phyloP scores from a whole-genome alignment of 53 echinoderm and acorn worm genomes.

The Pentamera pediparva region DNA sequence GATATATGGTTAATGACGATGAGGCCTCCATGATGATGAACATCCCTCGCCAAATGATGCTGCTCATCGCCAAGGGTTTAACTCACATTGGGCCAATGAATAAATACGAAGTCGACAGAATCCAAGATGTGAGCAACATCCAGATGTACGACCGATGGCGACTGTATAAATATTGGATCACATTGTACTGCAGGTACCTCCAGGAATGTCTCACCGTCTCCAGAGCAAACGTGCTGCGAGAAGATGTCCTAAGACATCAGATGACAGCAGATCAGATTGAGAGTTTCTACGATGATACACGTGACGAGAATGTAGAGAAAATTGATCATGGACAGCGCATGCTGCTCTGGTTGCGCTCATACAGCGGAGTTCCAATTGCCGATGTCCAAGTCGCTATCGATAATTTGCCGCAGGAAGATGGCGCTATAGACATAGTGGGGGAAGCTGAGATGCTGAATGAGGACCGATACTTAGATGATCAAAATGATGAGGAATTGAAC shows the following conservation, averaged over 20 bases:
- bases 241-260: not conserved
- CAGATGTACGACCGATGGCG: not conserved
- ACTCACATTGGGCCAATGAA: slow-evolving; percentile 2
- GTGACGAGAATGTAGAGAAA: not conserved
- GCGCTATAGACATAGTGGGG: slow-evolving; percentile 49
- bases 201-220: not conserved
- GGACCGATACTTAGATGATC: slow-evolving; percentile 54
- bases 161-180: slow-evolving; percentile 16
- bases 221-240: not conserved
- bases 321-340: slow-evolving; percentile 1
- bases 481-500: slow-evolving; percentile 26
- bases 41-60: not conserved
- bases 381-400: not conserved
- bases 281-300: not conserved
- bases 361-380: slow-evolving; percentile 4
- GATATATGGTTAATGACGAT: not conserved
- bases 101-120: not conserved
- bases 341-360: not conserved
- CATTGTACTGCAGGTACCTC: slow-evolving; percentile 2
- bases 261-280: not conserved
- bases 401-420: slow-evolving; percentile 24
- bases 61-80: slow-evolving; percentile 4
- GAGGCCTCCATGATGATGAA: not conserved
- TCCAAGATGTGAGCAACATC: not conserved
- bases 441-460: slow-evolving; percentile 57